Conservation (phyloP, 2,888 invertebrate genomes). For the Phanerotoma sp. region DNA sequence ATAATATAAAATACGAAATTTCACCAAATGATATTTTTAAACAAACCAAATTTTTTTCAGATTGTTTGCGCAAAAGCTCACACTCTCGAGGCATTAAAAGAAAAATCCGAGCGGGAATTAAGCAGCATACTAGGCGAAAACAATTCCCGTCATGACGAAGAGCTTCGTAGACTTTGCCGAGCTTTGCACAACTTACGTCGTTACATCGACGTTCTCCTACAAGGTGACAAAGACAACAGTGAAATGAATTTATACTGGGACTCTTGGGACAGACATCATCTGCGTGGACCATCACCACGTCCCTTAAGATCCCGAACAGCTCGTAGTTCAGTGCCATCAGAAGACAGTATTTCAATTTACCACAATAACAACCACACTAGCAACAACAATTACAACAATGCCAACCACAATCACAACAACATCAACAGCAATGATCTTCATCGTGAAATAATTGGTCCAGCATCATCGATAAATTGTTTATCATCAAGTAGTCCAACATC, state of each 20-base stretch:
- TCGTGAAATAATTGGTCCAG: constrained; percentile 52
- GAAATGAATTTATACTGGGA: constrained; percentile 85
- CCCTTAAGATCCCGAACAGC: constrained; percentile 59
- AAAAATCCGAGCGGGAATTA: constrained; percentile 82
- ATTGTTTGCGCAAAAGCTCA: constrained; percentile 71
- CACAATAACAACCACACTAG: constrained; percentile 18
- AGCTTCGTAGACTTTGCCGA: constrained; percentile 76
- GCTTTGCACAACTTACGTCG: constrained; percentile 84
- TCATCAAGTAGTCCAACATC: constrained; percentile 59
- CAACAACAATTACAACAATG: constrained; percentile 42
- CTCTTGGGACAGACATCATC: constrained; percentile 80
- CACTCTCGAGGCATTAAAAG: constrained; percentile 79
- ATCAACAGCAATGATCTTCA: constrained; percentile 32
- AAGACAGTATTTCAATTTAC: constrained; percentile 59
- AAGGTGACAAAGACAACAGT: constrained; percentile 62
- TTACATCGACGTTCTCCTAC: constrained; percentile 71
- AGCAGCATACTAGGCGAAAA: constrained; percentile 69
- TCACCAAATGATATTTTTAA: no score
- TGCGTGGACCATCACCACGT: constrained; percentile 60
- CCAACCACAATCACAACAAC: constrained; percentile 40
- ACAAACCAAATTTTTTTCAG: constrained; percentile 57
- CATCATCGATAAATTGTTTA: constrained; percentile 60
- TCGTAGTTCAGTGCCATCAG: constrained; percentile 64
- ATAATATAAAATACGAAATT: no score
- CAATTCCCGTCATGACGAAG: constrained; percentile 72